Evolutionary conservation across 1,140 invertebrate species (phyloP).

Genomic region (Drosophila mojavensis): DNA sequence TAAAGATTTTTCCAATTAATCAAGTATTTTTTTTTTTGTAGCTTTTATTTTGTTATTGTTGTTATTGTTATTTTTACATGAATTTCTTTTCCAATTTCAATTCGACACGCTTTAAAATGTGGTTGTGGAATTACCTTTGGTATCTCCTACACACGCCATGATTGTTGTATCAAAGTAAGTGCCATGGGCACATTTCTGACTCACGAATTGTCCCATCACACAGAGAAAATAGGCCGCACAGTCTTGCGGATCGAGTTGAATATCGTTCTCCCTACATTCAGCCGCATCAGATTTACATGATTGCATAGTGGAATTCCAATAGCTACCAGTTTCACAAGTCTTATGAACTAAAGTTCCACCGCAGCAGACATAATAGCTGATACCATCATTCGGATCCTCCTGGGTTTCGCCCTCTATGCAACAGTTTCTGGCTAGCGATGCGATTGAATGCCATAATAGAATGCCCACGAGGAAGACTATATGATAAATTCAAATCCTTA

Average conservation of each 20-base stretch:
- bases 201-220: slow-evolving; percentile 16
- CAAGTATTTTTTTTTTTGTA: no score
- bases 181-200: slow-evolving; percentile 5
- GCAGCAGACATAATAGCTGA: slow-evolving; percentile 19
- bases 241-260: slow-evolving; percentile 20
- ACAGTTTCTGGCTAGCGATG: not conserved
- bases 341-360: slow-evolving; percentile 12
- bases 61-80: no score
- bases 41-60: no score
- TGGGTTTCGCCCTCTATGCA: slow-evolving; percentile 24
- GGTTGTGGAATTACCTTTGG: slow-evolving; percentile 5
- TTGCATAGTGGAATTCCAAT: slow-evolving; percentile 4
- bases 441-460: slow-evolving; percentile 7
- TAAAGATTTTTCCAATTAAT: no score
- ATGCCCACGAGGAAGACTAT: slow-evolving; percentile 14
- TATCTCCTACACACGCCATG: slow-evolving; percentile 19
- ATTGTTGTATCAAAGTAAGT: slow-evolving; percentile 20
- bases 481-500: not conserved
- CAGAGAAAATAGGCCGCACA: slow-evolving; percentile 35
- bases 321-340: slow-evolving; percentile 15
- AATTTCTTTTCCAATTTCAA: not conserved
- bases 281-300: not conserved
- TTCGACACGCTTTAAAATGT: not conserved
- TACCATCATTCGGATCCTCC: slow-evolving; percentile 8
- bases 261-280: not conserved